Evolutionary conservation across 2,888 invertebrate genomes (phyloP).

Genomic region (Sipha maydis): DNA sequence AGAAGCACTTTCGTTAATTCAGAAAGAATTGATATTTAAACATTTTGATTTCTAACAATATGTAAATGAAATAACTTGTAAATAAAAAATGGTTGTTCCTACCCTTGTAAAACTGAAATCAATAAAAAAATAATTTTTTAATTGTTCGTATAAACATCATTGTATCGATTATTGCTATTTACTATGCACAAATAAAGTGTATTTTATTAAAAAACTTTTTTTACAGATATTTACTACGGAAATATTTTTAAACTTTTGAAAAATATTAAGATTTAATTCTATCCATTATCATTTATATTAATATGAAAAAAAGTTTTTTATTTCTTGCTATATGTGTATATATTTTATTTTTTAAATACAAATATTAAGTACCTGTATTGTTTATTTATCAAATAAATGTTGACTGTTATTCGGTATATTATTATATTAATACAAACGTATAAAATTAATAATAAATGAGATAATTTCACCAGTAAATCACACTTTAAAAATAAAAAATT

Average conservation of each 20-base stretch:
- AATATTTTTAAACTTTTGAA: not conserved
- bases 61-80: conserved; percentile 49
- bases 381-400: conserved; percentile 33
- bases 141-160: not conserved
- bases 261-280: not conserved
- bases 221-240: not conserved
- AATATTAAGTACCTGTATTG: conserved; percentile 32
- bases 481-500: not conserved
- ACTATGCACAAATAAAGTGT: not conserved
- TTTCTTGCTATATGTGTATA: not conserved
- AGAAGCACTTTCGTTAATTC: conserved; percentile 11
- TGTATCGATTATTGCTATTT: not conserved
- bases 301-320: conserved; percentile 12
- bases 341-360: conserved; percentile 25
- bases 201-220: conserved; percentile 4
- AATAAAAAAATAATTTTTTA: conserved; percentile 13
- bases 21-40: conserved; percentile 3
- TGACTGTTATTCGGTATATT: conserved; percentile 23
- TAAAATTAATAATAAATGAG: not conserved
- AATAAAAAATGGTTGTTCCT: conserved; percentile 59
- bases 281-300: conserved; percentile 1
- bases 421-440: not conserved
- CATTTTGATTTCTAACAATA: conserved; percentile 22
- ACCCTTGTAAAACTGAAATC: conserved; percentile 33
- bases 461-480: not conserved